These are phyloP conservation scores for Orchestia grillus DNA, from an alignment of 1,140 invertebrate species.

Conservation along the genomic window DNA sequence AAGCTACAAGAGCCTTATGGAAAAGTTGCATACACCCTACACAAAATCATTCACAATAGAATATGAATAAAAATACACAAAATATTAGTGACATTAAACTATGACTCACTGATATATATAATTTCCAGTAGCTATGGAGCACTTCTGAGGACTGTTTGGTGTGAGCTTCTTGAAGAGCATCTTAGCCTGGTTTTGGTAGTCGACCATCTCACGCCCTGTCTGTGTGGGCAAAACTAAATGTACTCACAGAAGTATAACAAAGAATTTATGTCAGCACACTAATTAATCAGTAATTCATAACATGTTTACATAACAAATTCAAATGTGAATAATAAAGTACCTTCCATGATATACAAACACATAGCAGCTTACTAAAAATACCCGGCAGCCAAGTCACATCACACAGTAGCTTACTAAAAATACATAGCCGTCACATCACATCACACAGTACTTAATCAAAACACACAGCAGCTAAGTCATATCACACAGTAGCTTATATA, in stretches of 20 bases:
- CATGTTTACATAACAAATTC: no score
- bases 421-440: no score
- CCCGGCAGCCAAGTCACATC: no score
- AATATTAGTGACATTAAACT: neutral
- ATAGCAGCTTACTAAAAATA: no score
- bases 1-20: no score
- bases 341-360: no score
- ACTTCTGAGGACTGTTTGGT: conserved; percentile 86
- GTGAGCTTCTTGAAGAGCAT: conserved; percentile 95
- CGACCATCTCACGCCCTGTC: conserved; percentile 91
- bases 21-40: no score
- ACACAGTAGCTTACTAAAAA: no score
- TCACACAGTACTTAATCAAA: no score
- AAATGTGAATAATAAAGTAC: no score
- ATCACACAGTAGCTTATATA: no score
- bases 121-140: conserved; percentile 95
- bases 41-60: neutral
- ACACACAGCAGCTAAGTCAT: no score
- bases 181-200: conserved; percentile 99
- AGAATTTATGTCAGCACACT: neutral
- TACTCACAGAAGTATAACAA: neutral
- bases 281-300: neutral
- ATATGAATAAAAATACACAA: neutral
- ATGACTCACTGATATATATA: conserved; percentile 98
- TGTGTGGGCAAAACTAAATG: conserved; percentile 74